Evolutionary conservation across 2,113 vertebrate species (phyloP).

Genomic region (Okapia johnstoni): DNA sequence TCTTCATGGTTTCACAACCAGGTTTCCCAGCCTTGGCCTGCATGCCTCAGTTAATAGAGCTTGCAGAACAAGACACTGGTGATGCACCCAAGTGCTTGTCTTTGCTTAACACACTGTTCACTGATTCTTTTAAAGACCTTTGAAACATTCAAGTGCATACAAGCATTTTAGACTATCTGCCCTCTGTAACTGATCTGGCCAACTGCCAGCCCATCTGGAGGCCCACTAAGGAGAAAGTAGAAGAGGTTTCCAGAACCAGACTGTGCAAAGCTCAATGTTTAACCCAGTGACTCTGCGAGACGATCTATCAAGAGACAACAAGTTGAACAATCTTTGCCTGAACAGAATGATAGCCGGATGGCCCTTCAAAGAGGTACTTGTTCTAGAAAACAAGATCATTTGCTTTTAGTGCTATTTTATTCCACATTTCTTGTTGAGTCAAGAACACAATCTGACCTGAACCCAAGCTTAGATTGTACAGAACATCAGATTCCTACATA

Average conservation of each 20-base stretch:
- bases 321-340: neutral
- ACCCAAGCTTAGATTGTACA: neutral
- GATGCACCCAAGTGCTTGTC: neutral
- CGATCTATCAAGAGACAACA: neutral
- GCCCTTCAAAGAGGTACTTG: neutral
- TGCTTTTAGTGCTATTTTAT: constrained; percentile 32
- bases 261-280: neutral
- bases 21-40: neutral
- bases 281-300: neutral
- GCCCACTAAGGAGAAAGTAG: neutral
- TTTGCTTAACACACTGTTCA: neutral
- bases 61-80: neutral
- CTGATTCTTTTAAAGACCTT: neutral
- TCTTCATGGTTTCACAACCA: neutral
- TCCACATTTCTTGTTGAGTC: neutral
- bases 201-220: neutral
- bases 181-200: neutral
- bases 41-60: neutral
- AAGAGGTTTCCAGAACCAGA: constrained; percentile 5
- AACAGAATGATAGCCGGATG: neutral
- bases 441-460: neutral
- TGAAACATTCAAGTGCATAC: constrained; percentile 12
- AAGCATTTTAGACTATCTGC: neutral
- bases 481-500: neutral
- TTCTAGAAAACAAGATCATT: constrained; percentile 32